Percentiles rank a stretch among this genome's conserved stretches.
phyloP scores from a whole-genome alignment of 1,140 invertebrate species.

The Globodera ellingtonae region DNA sequence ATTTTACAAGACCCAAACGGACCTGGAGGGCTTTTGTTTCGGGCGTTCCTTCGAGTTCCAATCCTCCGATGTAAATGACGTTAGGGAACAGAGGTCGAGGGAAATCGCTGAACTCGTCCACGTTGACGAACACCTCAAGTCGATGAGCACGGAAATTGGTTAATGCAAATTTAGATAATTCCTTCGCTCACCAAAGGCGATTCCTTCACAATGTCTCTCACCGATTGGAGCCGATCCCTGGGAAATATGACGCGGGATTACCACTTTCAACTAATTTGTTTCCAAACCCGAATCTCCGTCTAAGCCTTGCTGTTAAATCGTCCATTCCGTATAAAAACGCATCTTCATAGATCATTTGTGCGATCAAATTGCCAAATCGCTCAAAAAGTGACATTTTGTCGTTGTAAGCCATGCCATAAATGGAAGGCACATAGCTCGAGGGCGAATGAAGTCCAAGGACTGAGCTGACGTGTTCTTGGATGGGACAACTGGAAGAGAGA shows the following conservation, averaged over 20 bases:
- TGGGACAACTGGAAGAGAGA: conserved; percentile 33
- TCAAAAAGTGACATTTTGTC: conserved; percentile 42
- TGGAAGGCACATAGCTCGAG: conserved; percentile 45
- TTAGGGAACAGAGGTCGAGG: conserved; percentile 30
- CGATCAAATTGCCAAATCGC: conserved; percentile 35
- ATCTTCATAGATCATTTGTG: conserved; percentile 7
- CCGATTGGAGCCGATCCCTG: conserved; percentile 17
- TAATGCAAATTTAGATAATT: not conserved
- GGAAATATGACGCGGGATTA: not conserved
- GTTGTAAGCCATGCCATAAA: conserved; percentile 33
- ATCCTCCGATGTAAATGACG: conserved; percentile 38
- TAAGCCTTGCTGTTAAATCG: conserved; percentile 22
- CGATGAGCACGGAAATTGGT: not conserved
- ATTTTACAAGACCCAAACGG: not conserved
- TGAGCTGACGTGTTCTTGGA: conserved; percentile 35
- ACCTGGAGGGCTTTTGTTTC: conserved; percentile 1
- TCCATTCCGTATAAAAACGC: conserved; percentile 40
- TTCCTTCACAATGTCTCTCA: conserved; percentile 26
- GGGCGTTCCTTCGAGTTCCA: conserved; percentile 17
- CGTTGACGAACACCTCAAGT: conserved; percentile 25
- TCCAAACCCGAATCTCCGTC: conserved; percentile 38
- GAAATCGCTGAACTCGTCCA: conserved; percentile 38
- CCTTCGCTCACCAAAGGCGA: conserved; percentile 8
- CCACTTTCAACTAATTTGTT: not conserved
- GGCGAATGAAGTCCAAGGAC: conserved; percentile 41